Percentiles rank a stretch among this genome's conserved stretches.
These are phyloP conservation scores for Excalfactoria chinensis DNA, from an alignment of 2,113 vertebrate species.

Conservation along the genomic window DNA sequence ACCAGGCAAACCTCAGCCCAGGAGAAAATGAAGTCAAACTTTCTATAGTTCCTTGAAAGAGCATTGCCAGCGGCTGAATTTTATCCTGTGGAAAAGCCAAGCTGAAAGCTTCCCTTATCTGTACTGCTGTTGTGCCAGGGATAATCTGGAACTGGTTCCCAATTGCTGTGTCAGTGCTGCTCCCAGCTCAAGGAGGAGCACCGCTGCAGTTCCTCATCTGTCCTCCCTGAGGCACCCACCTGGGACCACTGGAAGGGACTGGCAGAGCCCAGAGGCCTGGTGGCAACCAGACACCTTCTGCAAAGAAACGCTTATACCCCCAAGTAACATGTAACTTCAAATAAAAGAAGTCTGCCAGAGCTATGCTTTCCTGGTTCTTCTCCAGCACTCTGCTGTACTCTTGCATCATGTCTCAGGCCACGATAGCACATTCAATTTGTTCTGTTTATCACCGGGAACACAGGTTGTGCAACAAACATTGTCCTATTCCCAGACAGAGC, in stretches of 20 bases:
- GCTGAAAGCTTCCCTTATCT: not conserved
- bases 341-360: not conserved
- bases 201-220: accelerated
- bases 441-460: not conserved
- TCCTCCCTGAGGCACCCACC: not conserved
- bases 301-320: not conserved
- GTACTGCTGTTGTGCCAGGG: not conserved
- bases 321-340: not conserved
- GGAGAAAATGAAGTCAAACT: not conserved
- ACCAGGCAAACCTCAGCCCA: not conserved
- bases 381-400: not conserved
- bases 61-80: not conserved
- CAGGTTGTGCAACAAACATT: accelerated
- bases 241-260: not conserved
- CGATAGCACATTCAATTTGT: not conserved
- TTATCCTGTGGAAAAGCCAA: not conserved
- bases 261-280: not conserved
- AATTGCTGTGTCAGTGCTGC: accelerated
- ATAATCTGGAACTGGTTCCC: not conserved
- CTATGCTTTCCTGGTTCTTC: not conserved
- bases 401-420: accelerated
- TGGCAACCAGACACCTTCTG: accelerated
- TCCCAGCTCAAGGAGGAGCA: not conserved
- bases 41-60: not conserved
- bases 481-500: not conserved